Base-by-base conservation (phyloP, 2,888 invertebrate species). In the Teinopalpus imperialis region DNA sequence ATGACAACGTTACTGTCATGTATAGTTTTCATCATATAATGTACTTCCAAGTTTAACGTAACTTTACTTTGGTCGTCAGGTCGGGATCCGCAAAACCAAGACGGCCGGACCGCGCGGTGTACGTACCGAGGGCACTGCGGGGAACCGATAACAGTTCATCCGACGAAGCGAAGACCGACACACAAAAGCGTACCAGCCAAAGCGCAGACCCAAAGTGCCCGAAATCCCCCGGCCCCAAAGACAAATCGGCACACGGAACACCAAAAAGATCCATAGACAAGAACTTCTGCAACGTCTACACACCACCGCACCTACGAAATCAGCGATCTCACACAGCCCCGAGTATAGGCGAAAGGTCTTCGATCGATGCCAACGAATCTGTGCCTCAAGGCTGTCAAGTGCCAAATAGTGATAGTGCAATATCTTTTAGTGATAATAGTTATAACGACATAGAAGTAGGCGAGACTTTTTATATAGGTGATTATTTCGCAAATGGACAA, bases 51-150 rank as follows among this genome's bases (percentile, higher is more conserved):
- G n/a, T n/a, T n/a, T n/a, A n/a, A n/a, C n/a, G n/a, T n/a, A n/a
- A n/a, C n/a, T n/a, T n/a, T n/a, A n/a, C n/a, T n/a, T n/a, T n/a
- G n/a, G n/a, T n/a, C n/a, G n/a, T 42, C 49, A 60, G 58, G 68
- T 73, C 82, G 54, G 79, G 77, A 41, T 73, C 86, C 40, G 63
- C 78, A 31, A 86, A 74, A 58, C 85, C 86, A 30, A 91, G 92
- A 46, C 91, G 94, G 55, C 95, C 95, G 34, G 95, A 95, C 75
- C 91, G 93, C 26, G 94, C 94, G 10, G 92, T 95, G 37, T 95
- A 95, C 86, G 93, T 95, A 50, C 95, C 95, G 49, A 90, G 93
- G 66, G 93, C 93, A 49, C 87, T 93, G 51, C 90, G 93, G 48
- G 62, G 71, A 14, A 67, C 79, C n/a, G 75, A 80, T 31, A 57